Conservation (phyloP, 2,888 invertebrate species). For the Drosophila algonquin region DNA sequence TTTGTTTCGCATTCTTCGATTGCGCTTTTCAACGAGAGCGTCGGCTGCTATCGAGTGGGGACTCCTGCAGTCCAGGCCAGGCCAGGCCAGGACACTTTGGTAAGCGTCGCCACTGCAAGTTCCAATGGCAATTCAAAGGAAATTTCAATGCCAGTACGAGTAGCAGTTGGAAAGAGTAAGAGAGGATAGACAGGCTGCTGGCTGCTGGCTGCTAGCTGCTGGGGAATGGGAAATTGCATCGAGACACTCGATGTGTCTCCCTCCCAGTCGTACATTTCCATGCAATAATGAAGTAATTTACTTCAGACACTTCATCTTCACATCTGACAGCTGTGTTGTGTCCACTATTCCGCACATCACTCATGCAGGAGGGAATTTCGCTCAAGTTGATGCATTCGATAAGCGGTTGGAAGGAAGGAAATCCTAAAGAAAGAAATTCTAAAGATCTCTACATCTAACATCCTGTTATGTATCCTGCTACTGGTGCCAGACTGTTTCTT, state of each 20-base stretch:
- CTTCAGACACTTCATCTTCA: not conserved
- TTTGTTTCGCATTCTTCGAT: slow-evolving; percentile 15
- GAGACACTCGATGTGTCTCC: not conserved
- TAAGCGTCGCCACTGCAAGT: not conserved
- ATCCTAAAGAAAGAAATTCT: too few relatives aligned
- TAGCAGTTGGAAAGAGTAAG: not conserved
- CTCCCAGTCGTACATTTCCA: not conserved
- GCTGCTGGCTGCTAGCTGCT: too few relatives aligned
- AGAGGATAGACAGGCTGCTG: not conserved
- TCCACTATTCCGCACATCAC: too few relatives aligned
- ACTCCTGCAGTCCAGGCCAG: not conserved
- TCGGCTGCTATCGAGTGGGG: not conserved
- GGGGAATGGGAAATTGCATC: too few relatives aligned
- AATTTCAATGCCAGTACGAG: not conserved
- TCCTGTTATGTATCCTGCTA: not conserved
- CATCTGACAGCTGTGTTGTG: too few relatives aligned
- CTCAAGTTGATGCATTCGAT: too few relatives aligned
- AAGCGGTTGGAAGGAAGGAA: too few relatives aligned
- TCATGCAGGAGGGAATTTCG: too few relatives aligned
- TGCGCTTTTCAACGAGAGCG: not conserved
- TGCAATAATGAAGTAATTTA: not conserved
- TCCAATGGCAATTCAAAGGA: not conserved
- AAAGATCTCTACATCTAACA: too few relatives aligned
- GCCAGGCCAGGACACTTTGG: not conserved
- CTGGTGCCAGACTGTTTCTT: not conserved